Conservation (phyloP, 2,113 vertebrate genomes). For the Lutjanus erythropterus region DNA sequence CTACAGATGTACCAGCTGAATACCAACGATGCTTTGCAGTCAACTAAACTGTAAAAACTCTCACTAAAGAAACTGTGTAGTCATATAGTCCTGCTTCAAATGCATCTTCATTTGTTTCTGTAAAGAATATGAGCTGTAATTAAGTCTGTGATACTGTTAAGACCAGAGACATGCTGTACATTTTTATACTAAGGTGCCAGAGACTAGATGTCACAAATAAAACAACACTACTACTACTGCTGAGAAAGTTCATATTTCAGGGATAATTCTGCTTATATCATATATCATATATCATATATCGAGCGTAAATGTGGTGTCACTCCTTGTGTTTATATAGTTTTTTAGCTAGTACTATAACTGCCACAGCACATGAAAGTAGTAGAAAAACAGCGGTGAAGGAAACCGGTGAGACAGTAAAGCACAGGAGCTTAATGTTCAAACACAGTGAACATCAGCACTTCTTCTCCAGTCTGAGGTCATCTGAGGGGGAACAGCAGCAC, state of each 20-base stretch:
- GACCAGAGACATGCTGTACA: not conserved
- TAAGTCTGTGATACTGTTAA: not conserved
- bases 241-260: not conserved
- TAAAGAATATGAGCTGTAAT: not conserved
- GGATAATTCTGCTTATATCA: too few species aligned
- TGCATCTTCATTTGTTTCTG: not conserved
- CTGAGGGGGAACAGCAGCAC: not conserved
- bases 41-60: too few species aligned
- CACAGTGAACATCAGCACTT: slow-evolving; percentile 11
- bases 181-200: not conserved
- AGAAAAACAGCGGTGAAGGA: not conserved
- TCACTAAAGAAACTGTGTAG: too few species aligned
- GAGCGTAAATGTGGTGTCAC: not conserved
- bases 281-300: too few species aligned
- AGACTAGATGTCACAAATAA: not conserved
- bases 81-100: too few species aligned
- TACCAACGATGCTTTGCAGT: too few species aligned
- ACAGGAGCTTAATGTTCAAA: not conserved
- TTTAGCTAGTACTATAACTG: not conserved
- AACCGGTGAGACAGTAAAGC: not conserved
- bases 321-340: not conserved
- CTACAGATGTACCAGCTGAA: too few species aligned
- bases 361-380: not conserved
- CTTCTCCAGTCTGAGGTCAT: slow-evolving; percentile 9
- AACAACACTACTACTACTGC: not conserved